Conservation (phyloP, 2,797 vertebrate species). For the Dryobates pubescens region DNA sequence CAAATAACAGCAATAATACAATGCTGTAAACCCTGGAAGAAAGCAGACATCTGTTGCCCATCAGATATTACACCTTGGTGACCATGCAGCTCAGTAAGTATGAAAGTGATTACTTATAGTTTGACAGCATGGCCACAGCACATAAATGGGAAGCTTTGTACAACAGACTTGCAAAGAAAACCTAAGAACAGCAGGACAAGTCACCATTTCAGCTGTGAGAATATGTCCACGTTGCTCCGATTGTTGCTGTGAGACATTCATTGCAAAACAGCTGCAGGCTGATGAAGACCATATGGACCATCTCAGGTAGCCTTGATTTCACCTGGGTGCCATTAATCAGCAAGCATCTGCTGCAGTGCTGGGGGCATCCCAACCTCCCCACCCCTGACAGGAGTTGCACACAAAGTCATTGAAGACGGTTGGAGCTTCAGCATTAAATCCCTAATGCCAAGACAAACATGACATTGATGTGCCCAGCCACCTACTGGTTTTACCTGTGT, state of each 20-base stretch:
- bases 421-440: background rate
- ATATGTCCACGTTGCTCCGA: background rate
- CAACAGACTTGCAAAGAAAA: background rate
- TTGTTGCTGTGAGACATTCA: background rate
- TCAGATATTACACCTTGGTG: conserved; percentile 67
- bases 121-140: conserved; percentile 17
- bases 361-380: background rate
- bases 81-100: conserved; percentile 49
- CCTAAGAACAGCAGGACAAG: background rate
- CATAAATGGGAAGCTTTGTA: conserved; percentile 1
- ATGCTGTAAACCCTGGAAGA: conserved; percentile 26
- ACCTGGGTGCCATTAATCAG: conserved; percentile 29
- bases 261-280: conserved; percentile 37
- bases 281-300: conserved; percentile 44
- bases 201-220: background rate
- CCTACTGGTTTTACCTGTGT: too few relatives aligned
- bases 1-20: conserved; percentile 32
- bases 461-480: background rate
- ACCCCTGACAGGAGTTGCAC: background rate
- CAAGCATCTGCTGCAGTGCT: conserved; percentile 15
- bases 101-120: conserved; percentile 62
- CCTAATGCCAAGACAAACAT: background rate
- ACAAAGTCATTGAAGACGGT: background rate
- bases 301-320: conserved; percentile 28
- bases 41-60: conserved; percentile 56